These are phyloP conservation scores for Furnarius figulus DNA, from an alignment of 2,113 vertebrate species.

Conservation along the genomic window DNA sequence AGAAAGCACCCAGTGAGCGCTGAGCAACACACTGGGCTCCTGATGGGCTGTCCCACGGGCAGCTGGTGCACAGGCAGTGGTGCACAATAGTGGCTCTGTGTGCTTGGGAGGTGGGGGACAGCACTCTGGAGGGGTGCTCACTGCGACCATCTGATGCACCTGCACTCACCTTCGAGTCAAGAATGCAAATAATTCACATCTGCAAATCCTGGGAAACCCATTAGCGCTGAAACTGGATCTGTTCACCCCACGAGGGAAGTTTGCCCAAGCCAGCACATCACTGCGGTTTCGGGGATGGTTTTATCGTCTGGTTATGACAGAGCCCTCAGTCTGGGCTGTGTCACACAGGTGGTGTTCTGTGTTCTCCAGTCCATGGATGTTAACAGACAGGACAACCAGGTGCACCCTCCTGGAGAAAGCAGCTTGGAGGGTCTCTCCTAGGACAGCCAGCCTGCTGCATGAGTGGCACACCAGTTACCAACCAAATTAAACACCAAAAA, in stretches of 20 bases:
- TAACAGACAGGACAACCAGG: neutral
- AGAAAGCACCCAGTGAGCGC: neutral
- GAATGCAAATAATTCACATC: slow-evolving; percentile 73
- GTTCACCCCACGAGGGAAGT: neutral
- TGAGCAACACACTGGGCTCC: neutral
- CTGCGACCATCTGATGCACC: slow-evolving; percentile 61
- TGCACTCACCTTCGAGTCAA: slow-evolving; percentile 69
- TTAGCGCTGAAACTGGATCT: neutral
- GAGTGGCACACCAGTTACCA: neutral
- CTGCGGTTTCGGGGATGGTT: neutral
- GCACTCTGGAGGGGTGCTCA: neutral
- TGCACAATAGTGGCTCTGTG: slow-evolving; percentile 73
- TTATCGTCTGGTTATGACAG: neutral
- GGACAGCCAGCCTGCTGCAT: neutral
- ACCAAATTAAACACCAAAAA: neutral
- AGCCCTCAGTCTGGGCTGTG: neutral
- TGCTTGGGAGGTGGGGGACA: neutral
- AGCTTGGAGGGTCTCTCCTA: neutral
- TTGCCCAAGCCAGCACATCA: fast-evolving
- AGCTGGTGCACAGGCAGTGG: neutral
- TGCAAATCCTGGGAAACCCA: slow-evolving; percentile 57
- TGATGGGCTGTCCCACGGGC: neutral
- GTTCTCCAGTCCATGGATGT: neutral
- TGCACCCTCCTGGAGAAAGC: neutral
- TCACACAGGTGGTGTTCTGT: neutral